Conservation (phyloP, 2,113 vertebrate genomes). For the Vireo altiloquus region DNA sequence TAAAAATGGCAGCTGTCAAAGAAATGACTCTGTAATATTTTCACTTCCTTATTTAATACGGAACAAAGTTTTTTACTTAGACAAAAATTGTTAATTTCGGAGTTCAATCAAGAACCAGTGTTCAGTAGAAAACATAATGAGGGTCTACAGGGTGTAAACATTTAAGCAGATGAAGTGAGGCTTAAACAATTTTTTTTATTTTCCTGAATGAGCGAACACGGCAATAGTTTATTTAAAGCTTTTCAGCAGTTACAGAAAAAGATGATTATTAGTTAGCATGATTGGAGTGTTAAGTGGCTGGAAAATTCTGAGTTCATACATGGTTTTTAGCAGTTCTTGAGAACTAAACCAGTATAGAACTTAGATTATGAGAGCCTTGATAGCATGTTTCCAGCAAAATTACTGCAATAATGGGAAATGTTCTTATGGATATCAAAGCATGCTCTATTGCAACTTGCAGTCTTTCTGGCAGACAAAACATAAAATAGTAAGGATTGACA, state of each 20-base stretch:
- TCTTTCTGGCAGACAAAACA: background rate
- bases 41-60: background rate
- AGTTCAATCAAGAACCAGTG: background rate
- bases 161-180: background rate
- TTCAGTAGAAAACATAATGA: background rate
- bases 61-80: background rate
- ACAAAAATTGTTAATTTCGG: background rate
- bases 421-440: background rate
- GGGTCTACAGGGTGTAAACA: too few relatives aligned
- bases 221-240: background rate
- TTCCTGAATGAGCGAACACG: background rate
- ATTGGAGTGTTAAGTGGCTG: background rate
- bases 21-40: background rate
- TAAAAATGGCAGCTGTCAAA: background rate
- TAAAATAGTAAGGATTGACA: background rate
- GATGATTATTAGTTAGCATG: background rate
- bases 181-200: background rate
- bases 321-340: background rate
- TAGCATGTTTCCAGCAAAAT: background rate
- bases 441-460: background rate
- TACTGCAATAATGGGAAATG: background rate
- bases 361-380: background rate
- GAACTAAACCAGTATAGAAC: background rate
- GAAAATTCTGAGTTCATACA: background rate
- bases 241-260: background rate